Percentiles rank a stretch among this genome's conserved stretches.
Evolutionary conservation across 1,140 invertebrate genomes (phyloP).

Genomic region (Eriosoma lanigerum): DNA sequence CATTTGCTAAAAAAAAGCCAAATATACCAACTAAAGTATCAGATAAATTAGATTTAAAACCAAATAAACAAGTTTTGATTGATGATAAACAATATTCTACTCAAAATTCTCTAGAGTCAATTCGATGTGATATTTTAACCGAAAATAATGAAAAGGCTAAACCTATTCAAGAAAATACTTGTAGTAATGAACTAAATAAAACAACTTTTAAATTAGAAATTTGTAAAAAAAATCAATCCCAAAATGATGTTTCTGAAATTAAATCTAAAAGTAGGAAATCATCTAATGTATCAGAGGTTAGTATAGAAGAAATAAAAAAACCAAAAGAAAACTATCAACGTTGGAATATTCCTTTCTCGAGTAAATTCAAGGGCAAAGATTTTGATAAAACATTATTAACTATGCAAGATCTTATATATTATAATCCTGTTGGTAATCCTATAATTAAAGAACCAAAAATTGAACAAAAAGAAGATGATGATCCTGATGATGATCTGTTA

Average conservation of each 20-base stretch:
- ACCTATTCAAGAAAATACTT: not conserved
- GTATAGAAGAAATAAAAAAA: conserved; percentile 35
- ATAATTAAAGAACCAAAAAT: conserved; percentile 59
- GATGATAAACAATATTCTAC: conserved; percentile 8
- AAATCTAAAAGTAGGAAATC: conserved; percentile 15
- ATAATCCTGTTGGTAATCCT: conserved; percentile 76
- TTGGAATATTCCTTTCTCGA: conserved; percentile 45
- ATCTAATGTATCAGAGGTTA: not conserved
- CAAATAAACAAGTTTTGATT: not conserved
- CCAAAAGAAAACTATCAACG: conserved; percentile 47
- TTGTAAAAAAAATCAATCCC: not conserved
- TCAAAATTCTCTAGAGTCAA: not conserved
- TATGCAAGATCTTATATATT: conserved; percentile 89
- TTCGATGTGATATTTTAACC: conserved; percentile 14
- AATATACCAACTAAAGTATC: conserved; percentile 36
- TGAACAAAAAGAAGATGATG: conserved; percentile 47
- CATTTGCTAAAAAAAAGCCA: conserved; percentile 45
- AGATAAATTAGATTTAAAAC: conserved; percentile 28
- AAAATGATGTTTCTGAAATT: not conserved
- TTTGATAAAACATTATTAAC: conserved; percentile 62
- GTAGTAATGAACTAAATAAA: not conserved
- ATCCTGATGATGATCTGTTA: conserved; percentile 37
- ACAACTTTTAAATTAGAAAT: not conserved
- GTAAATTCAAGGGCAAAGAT: conserved; percentile 52
- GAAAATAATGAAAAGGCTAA: conserved; percentile 33